A percentile compares a stretch with the other conserved stretches of the same genome.
phyloP scores from a whole-genome alignment of 35 echinoderm and acorn worm species.

The Ophiothrix spiculata region DNA sequence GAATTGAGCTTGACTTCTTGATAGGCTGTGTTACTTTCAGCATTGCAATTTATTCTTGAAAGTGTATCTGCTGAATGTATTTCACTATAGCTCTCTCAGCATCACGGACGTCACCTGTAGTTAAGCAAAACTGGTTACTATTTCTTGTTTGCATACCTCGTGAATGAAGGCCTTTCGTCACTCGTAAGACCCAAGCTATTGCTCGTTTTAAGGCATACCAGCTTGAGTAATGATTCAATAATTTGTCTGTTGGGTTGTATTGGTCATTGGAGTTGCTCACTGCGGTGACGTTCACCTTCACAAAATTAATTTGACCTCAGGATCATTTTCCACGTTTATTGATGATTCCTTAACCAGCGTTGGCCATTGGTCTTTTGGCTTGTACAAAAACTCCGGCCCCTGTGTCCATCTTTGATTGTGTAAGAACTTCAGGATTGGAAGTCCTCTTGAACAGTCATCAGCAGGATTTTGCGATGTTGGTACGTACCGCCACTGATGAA shows the following conservation, averaged over 20 bases:
- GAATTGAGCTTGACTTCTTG: not conserved
- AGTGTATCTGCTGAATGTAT: not conserved
- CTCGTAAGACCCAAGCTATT: not conserved
- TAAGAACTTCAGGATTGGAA: constrained; percentile 23
- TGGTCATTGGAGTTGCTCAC: not conserved
- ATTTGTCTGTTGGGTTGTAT: not conserved
- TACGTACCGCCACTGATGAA: constrained; percentile 56
- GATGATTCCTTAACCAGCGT: not conserved
- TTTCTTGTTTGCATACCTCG: not conserved
- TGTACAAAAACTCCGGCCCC: constrained; percentile 34
- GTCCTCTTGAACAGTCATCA: constrained; percentile 45
- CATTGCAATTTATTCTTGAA: not conserved
- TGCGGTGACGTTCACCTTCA: not conserved
- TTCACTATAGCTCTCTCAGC: not conserved
- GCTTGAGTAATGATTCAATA: not conserved
- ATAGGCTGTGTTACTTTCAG: not conserved
- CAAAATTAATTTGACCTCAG: not conserved
- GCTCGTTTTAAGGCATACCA: not conserved
- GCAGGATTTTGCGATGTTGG: constrained; percentile 42
- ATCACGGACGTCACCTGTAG: not conserved
- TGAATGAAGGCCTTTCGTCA: not conserved
- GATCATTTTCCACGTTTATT: not conserved
- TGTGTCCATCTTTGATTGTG: constrained; percentile 24
- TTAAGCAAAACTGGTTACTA: not conserved
- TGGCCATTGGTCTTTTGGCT: constrained; percentile 23